These are phyloP conservation scores for Metalampra italica DNA, from an alignment of 2,888 invertebrate genomes.

Conservation along the genomic window DNA sequence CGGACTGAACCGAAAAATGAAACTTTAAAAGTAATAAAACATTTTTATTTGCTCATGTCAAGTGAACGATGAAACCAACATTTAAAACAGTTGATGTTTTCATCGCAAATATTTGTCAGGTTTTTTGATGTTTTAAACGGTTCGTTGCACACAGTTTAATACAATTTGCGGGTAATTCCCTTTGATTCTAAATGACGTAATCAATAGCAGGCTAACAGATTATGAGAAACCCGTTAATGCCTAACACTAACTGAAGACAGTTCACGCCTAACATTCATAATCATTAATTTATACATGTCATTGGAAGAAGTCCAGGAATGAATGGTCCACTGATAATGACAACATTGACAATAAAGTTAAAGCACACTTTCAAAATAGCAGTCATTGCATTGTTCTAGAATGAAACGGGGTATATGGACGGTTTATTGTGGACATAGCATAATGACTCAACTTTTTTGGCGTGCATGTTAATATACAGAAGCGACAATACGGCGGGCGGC, in stretches of 20 bases:
- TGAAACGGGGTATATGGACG: too few species aligned
- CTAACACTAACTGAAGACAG: too few species aligned
- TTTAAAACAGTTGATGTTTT: constrained; percentile 45
- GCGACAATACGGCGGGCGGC: constrained; percentile 49
- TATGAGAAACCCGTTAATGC: too few species aligned
- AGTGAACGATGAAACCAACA: constrained; percentile 41
- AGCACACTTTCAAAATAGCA: background rate
- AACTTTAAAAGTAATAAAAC: constrained; percentile 44
- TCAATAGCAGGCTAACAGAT: too few species aligned
- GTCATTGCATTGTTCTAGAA: background rate
- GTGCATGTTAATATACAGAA: constrained; percentile 50
- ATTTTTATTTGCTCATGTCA: constrained; percentile 47
- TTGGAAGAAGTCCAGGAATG: too few species aligned
- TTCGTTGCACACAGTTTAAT: too few species aligned
- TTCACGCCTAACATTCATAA: too few species aligned
- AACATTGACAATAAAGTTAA: background rate
- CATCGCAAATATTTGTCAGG: constrained; percentile 44
- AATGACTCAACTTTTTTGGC: constrained; percentile 49
- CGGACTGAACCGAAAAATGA: constrained; percentile 26
- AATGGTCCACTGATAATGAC: background rate
- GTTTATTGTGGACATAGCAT: constrained; percentile 19
- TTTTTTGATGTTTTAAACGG: constrained; percentile 24
- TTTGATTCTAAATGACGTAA: too few species aligned
- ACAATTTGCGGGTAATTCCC: too few species aligned
- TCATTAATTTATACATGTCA: too few species aligned